Percentiles rank a stretch among this genome's conserved stretches.
phyloP scores from a whole-genome alignment of 2,888 invertebrate genomes.

The Nomada goodeniana region DNA sequence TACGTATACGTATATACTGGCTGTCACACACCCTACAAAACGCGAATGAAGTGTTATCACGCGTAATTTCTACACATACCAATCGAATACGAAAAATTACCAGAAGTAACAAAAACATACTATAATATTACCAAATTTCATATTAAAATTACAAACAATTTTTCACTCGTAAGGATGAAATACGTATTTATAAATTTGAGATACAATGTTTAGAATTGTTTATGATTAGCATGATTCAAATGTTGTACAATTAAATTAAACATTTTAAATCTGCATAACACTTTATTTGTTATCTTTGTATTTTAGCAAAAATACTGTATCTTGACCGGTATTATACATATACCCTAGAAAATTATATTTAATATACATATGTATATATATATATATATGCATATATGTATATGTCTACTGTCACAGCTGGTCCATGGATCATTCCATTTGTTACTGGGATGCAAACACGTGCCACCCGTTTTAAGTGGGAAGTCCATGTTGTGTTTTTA shows the following conservation, averaged over 20 bases:
- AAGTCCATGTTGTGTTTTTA: slow-evolving; percentile 45
- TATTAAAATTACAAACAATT: too few species aligned
- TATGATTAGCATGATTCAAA: too few species aligned
- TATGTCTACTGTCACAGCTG: slow-evolving; percentile 1
- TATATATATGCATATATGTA: background rate
- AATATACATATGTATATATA: background rate
- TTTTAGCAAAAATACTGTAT: background rate
- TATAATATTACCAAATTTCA: background rate
- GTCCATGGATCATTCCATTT: slow-evolving; percentile 57
- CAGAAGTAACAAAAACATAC: background rate
- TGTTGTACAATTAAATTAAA: too few species aligned
- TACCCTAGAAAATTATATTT: background rate
- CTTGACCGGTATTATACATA: background rate
- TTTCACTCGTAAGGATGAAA: background rate
- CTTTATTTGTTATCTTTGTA: background rate
- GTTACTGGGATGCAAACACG: slow-evolving; percentile 62
- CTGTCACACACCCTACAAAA: background rate
- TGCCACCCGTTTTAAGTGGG: slow-evolving; percentile 57
- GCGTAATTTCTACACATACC: slow-evolving; percentile 41
- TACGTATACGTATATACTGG: background rate
- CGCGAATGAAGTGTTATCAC: slow-evolving; percentile 49
- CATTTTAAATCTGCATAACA: background rate
- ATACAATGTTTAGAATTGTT: background rate
- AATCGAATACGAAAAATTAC: slow-evolving; percentile 23
- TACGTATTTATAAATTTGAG: background rate